phyloP scores from a whole-genome alignment of 2,113 vertebrate species.

The Bolborhynchus lineola region DNA sequence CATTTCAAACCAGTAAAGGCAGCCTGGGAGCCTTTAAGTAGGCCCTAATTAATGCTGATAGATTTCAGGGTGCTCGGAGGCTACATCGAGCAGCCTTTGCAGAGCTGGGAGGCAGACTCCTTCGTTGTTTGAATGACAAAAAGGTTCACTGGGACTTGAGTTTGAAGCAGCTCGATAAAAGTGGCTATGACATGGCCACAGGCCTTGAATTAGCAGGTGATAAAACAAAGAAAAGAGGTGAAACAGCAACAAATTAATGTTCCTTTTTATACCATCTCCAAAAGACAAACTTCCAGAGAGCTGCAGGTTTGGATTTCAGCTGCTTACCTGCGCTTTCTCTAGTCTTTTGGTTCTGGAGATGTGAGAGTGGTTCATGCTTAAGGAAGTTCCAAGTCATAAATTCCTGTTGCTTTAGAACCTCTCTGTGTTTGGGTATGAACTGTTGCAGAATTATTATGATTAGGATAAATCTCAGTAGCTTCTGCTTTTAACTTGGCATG shows the following conservation, averaged over 20 bases:
- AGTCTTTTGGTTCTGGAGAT: background rate
- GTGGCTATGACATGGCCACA: slow-evolving; percentile 46
- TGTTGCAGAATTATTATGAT: background rate
- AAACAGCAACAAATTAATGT: slow-evolving; percentile 19
- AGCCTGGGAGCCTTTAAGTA: slow-evolving; percentile 48
- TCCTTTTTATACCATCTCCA: background rate
- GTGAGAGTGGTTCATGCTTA: background rate
- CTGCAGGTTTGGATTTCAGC: background rate
- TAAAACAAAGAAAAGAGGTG: slow-evolving; percentile 31
- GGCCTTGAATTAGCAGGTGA: slow-evolving; percentile 52
- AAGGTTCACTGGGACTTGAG: background rate
- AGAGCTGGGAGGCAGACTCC: slow-evolving; percentile 33
- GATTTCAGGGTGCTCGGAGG: slow-evolving; percentile 55
- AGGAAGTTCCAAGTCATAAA: background rate
- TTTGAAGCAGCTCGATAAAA: slow-evolving; percentile 44
- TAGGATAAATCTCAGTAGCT: background rate
- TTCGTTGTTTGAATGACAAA: slow-evolving; percentile 56
- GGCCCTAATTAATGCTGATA: slow-evolving; percentile 60
- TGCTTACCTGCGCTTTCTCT: background rate
- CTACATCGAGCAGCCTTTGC: slow-evolving; percentile 5
- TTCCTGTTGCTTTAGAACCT: background rate
- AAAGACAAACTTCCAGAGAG: background rate
- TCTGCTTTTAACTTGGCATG: background rate
- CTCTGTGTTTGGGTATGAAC: background rate
- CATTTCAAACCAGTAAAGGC: slow-evolving; percentile 11